Evolutionary conservation across 2,888 invertebrate genomes (phyloP), one percentile per base, ranked within the genome.

Genomic region (Phasia obesa): DNA sequence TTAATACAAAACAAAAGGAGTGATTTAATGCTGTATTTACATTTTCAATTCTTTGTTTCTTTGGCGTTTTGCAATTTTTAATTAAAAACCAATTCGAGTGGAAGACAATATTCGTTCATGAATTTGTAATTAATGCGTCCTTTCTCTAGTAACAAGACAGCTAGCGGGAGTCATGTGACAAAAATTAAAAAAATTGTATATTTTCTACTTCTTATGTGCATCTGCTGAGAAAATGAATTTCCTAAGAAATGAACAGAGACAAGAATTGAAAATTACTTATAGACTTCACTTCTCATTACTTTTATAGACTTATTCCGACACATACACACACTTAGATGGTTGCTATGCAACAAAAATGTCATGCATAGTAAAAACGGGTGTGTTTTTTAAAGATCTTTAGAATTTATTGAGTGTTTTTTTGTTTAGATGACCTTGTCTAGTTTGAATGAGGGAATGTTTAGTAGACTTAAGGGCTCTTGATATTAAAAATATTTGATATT

Each of bases 31-130:
- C 35, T 64, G 27, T 27, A 57, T 38, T 49, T 70, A 25, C 19
- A 65, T 65, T 64, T 67, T 60, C n/a, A 65, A 57, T 78, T 74
- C 35, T 35, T 35, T 6, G 11, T 51, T 78, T 74, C 35, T 35
- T 35, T 6, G 11, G 35, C 35, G 21, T 59, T 74, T 49, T 64
- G 69, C 73, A 70, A 59, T 69, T 82, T 78, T 78, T 82, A 82
- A 82, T 82, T 78, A 82, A 82, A 78, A 78, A 78, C 31, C 78
- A 82, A 82, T 78, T 77, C 82, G 42, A 82, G 69, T 70, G 78
- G 74, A 82, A 82, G 77, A 59, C 69, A 74, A 65, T 77, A 64
- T 65, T 82, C 64, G 57, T 44, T 78, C 69, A 51, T 69, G 69
- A 77, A 78, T 74, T 82, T 70, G 31, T 74, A 74, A 78, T 78